Base-by-base conservation (phyloP, 1,140 invertebrate species). In the Drosophila bocki region DNA sequence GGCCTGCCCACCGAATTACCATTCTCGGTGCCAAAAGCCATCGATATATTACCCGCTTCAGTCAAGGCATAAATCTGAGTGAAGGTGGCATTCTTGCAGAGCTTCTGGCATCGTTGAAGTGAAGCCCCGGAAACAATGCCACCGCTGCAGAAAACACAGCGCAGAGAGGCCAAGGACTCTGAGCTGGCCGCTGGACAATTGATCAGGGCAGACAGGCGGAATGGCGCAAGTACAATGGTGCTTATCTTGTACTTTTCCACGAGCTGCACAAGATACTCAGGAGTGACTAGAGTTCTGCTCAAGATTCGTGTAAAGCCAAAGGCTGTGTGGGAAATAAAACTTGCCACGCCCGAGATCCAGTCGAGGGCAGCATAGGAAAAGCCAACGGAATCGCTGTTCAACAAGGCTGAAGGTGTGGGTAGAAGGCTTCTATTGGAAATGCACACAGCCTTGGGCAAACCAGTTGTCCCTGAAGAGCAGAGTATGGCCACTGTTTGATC, bases 371-470 rank as follows among this genome's bases (percentile, higher is more conserved):
- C 78, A 67, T 12, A 71, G 48, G 42, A 61, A 78, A 4, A 90
- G 47, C 0, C 50, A 33, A 92, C 57, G 7, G 72, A 58, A 42
- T 92, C 71, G 39, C 90, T 84, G 35, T 32, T 84, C 3, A 84
- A 29, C 32, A 78, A 42, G 67, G 42, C 67, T 76, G 44, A 17
- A 9, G 50, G 50, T 13, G 29, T 51, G 5, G 50, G 29, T 1
- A 51, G 11, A 7, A 51, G 50, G 11, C 50, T 51, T 51, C 50
- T 51, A 7, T 97, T 96, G 2, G 96, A 96, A 7, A 97, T 91
- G 91, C 95, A 94, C 0, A 97, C 97, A 32, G 96, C 96, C 93
- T 97, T 97, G 2, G 97, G 96, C 33, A 95, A 82, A 53, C 97
- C 96, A 44, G 96, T 97, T 7, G 96, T 97, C 11, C 96, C 96